phyloP scores from a whole-genome alignment of 2,797 vertebrate species.

The Pempheris klunzingeri region DNA sequence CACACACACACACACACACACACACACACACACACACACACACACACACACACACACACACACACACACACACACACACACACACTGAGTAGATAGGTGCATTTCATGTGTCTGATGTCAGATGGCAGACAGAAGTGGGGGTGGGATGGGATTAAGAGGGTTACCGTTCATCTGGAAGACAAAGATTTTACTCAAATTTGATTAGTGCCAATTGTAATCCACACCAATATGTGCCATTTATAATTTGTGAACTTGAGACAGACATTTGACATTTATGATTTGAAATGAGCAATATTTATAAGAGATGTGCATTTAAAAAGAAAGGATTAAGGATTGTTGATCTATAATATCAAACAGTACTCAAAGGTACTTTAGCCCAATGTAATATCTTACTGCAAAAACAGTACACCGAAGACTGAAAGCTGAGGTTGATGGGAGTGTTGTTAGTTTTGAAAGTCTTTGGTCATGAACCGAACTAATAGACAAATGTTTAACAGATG shows the following conservation, averaged over 20 bases:
- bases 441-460: no score
- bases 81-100: conserved; percentile 57
- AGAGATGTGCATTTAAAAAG: neutral
- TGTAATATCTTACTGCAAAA: neutral
- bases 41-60: conserved; percentile 30
- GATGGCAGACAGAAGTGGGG: conserved; percentile 52
- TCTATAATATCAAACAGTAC: neutral
- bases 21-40: conserved; percentile 25
- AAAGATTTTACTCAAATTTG: conserved; percentile 52
- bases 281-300: neutral
- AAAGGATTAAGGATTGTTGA: neutral
- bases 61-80: conserved; percentile 26
- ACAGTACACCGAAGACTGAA: no score
- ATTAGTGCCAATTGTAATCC: conserved; percentile 55
- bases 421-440: no score
- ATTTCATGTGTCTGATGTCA: conserved; percentile 68
- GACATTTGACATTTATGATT: conserved; percentile 1
- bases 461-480: no score
- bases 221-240: conserved; percentile 39
- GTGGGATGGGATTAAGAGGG: conserved; percentile 44
- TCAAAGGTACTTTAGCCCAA: neutral
- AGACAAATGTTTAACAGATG: no score
- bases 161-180: conserved; percentile 59
- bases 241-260: conserved; percentile 19
- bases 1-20: conserved; percentile 30